These are phyloP conservation scores for Tetropium fuscum DNA, from an alignment of 2,888 invertebrate species.

Conservation along the genomic window DNA sequence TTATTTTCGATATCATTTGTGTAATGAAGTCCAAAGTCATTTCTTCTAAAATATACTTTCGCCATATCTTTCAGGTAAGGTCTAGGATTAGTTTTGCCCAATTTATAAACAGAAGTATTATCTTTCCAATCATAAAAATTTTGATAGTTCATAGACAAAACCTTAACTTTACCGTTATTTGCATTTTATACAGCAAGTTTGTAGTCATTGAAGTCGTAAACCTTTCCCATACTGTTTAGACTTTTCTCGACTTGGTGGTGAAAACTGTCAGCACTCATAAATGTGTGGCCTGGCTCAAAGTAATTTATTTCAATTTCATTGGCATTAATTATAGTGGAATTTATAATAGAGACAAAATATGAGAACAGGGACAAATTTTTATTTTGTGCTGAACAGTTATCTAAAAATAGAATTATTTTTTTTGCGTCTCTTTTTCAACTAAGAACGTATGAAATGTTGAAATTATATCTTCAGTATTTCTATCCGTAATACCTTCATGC, in stretches of 20 bases:
- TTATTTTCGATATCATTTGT: background rate
- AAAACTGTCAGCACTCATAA: background rate
- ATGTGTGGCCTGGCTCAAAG: background rate
- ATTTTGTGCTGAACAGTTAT: constrained; percentile 2
- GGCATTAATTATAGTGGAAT: background rate
- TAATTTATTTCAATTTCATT: constrained; percentile 5
- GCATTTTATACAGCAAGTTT: background rate
- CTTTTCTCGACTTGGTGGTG: constrained; percentile 1
- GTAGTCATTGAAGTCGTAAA: background rate
- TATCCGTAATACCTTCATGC: constrained; percentile 3
- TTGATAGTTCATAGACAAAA: background rate
- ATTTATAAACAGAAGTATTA: background rate
- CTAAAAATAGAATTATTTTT: background rate
- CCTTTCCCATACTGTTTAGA: background rate
- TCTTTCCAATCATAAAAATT: background rate
- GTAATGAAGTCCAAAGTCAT: background rate
- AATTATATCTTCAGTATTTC: background rate
- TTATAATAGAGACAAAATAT: constrained; percentile 2
- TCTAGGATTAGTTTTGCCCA: background rate
- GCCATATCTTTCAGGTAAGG: background rate
- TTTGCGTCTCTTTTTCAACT: background rate
- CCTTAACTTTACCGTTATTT: background rate
- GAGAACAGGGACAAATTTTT: background rate
- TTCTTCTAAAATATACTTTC: background rate
- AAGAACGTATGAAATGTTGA: background rate